Conservation (phyloP, 1,140 invertebrate genomes). For the Procambarus virginalis region DNA sequence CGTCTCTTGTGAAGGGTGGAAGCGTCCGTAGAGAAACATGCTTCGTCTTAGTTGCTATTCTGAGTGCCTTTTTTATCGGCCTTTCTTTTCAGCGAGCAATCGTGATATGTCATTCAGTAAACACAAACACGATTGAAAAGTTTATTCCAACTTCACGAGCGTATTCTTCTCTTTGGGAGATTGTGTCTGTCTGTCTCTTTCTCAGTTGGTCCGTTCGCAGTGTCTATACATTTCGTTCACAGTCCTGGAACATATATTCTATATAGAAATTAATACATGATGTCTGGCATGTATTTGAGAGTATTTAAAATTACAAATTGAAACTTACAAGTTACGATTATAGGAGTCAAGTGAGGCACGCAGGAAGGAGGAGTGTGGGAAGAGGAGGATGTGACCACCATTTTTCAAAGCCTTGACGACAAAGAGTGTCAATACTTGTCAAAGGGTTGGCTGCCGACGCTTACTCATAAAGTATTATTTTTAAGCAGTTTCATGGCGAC, state of each 20-base stretch:
- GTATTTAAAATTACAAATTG: too few relatives aligned
- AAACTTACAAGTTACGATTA: background rate
- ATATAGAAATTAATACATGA: too few relatives aligned
- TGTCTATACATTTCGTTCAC: conserved; percentile 44
- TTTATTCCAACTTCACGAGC: conserved; percentile 61
- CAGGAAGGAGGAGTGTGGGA: background rate
- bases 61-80: conserved; percentile 32
- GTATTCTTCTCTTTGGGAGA: conserved; percentile 45
- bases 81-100: conserved; percentile 27
- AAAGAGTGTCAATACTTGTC: conserved; percentile 26
- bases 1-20: conserved; percentile 19
- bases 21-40: background rate
- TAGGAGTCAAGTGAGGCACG: background rate
- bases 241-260: too few relatives aligned
- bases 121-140: conserved; percentile 60
- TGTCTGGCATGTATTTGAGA: too few relatives aligned
- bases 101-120: conserved; percentile 64
- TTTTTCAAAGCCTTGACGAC: background rate
- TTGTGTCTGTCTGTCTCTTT: too few relatives aligned
- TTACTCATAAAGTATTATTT: background rate
- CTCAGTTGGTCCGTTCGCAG: background rate
- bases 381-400: background rate
- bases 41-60: conserved; percentile 39
- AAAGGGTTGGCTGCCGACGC: background rate
- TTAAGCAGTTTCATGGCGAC: background rate